phyloP scores from a whole-genome alignment of 2,113 vertebrate genomes.

The Cheirogaleus medius region DNA sequence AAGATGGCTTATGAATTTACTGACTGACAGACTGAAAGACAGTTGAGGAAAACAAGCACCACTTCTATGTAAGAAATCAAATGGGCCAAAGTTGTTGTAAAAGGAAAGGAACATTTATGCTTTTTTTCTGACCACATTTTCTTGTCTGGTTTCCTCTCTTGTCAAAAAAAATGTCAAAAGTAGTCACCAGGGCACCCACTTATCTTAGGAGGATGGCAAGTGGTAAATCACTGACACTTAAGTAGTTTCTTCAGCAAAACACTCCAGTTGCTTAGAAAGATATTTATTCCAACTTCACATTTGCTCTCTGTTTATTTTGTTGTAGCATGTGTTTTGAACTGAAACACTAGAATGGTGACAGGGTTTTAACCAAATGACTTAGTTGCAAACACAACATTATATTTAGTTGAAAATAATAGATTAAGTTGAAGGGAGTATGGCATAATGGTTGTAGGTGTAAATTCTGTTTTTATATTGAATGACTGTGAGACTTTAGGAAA shows the following conservation, averaged over 20 bases:
- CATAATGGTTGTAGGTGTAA: not conserved
- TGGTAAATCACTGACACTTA: not conserved
- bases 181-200: not conserved
- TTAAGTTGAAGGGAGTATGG: not conserved
- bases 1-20: not conserved
- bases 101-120: not conserved
- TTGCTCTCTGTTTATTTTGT: constrained; percentile 15
- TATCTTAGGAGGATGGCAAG: not conserved
- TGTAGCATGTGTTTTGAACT: not conserved
- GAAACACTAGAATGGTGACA: not conserved
- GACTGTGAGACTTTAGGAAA: not conserved
- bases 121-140: not conserved
- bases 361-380: constrained; percentile 30
- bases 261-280: not conserved
- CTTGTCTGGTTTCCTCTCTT: constrained; percentile 26
- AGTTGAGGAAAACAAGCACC: not conserved
- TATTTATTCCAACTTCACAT: constrained; percentile 18
- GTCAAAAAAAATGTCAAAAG: constrained; percentile 33
- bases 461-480: not conserved
- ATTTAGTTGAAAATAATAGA: not conserved
- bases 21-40: not conserved
- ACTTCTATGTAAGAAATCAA: constrained; percentile 20
- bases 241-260: constrained; percentile 22
- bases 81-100: not conserved
- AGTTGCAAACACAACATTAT: not conserved